phyloP scores from a whole-genome alignment of 2,888 invertebrate genomes.

The Luperina nickerlii region DNA sequence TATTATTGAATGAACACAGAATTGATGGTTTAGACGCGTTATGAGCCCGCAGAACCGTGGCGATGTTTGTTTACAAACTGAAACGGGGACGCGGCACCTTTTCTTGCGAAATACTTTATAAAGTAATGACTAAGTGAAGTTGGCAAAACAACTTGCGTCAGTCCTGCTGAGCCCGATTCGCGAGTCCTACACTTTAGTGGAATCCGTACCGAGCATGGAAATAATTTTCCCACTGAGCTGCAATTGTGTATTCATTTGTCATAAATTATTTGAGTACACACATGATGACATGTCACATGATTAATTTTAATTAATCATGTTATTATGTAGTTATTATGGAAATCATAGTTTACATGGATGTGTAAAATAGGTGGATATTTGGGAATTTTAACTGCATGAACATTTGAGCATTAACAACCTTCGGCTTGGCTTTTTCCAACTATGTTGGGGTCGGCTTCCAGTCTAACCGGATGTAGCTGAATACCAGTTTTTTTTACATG shows the following conservation, averaged over 20 bases:
- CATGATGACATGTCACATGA: slow-evolving; percentile 33
- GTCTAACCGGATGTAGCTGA: no score
- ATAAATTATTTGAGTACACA: slow-evolving; percentile 25
- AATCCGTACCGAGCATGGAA: slow-evolving; percentile 46
- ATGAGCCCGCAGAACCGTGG: slow-evolving; percentile 57
- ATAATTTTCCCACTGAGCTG: slow-evolving; percentile 40
- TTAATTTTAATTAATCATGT: slow-evolving; percentile 4
- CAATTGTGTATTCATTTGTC: slow-evolving; percentile 20
- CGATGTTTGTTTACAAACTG: slow-evolving; percentile 81
- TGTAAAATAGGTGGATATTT: background rate
- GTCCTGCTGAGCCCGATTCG: slow-evolving; percentile 55
- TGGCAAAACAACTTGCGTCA: slow-evolving; percentile 87
- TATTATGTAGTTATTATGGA: slow-evolving; percentile 5
- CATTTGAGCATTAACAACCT: background rate
- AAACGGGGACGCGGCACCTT: slow-evolving; percentile 84
- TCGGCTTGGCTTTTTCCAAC: no score
- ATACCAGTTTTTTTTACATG: no score
- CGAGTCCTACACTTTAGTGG: slow-evolving; percentile 56
- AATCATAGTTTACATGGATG: background rate
- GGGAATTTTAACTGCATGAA: background rate
- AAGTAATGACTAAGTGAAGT: slow-evolving; percentile 83
- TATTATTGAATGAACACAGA: slow-evolving; percentile 39
- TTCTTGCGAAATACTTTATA: slow-evolving; percentile 82
- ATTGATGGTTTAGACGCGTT: slow-evolving; percentile 40
- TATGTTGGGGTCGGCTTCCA: no score